These are phyloP conservation scores for Chrysolina americana DNA, from an alignment of 2,888 invertebrate genomes.

Conservation along the genomic window DNA sequence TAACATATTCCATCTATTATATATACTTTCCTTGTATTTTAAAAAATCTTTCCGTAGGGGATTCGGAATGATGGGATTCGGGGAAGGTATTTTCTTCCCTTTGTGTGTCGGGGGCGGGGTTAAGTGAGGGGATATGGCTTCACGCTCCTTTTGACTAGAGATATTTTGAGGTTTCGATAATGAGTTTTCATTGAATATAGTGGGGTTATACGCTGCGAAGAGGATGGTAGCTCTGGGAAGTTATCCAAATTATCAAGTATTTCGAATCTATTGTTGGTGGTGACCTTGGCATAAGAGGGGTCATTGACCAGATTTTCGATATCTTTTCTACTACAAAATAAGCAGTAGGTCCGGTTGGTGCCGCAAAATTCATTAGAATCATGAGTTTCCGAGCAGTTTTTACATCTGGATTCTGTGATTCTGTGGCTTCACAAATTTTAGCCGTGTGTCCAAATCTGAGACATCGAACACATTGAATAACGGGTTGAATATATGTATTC, in stretches of 20 bases:
- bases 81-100: neutral
- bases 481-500: slow-evolving; percentile 14
- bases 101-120: neutral
- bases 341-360: slow-evolving; percentile 9
- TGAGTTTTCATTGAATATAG: slow-evolving; percentile 3
- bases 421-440: slow-evolving; percentile 11
- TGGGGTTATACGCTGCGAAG: neutral
- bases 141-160: neutral
- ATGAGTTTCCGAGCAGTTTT: slow-evolving; percentile 19
- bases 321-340: slow-evolving; percentile 10
- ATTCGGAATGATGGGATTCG: slow-evolving; percentile 13
- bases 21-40: slow-evolving; percentile 7
- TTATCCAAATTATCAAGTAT: slow-evolving; percentile 10
- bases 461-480: slow-evolving; percentile 19
- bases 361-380: neutral
- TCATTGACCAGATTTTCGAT: neutral
- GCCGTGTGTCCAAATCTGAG: slow-evolving; percentile 12
- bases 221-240: slow-evolving; percentile 5
- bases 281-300: slow-evolving; percentile 2
- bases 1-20: slow-evolving; percentile 14
- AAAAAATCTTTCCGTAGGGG: slow-evolving; percentile 7
- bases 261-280: slow-evolving; percentile 9
- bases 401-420: slow-evolving; percentile 15
- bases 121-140: slow-evolving; percentile 9
- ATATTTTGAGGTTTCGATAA: neutral